Base-by-base conservation (phyloP, 2,113 vertebrate genomes). In the Anoplopoma fimbria region DNA sequence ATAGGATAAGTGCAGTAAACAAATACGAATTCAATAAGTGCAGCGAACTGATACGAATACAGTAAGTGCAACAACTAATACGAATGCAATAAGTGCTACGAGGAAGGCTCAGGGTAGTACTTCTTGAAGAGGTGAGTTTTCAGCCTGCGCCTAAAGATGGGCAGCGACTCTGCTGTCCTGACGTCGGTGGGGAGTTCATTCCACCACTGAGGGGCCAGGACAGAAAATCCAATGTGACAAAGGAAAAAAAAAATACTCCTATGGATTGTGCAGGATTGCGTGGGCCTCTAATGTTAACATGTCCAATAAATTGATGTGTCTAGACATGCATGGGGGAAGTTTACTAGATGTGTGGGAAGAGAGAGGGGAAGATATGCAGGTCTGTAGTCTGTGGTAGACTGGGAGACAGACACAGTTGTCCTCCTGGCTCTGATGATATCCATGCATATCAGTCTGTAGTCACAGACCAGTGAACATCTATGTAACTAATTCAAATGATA, bases 321-420 rank as follows among this genome's bases (percentile, higher is more conserved):
- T 67, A 45, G 53, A 62, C 57, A 69, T 55, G 71, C 63, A 60
- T 36, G 33, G 38, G 38, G 25, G 55, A 67, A 0, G 42, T 68
- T 33, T 12, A 45, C 29, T 42, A 38, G 67, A 58, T 7, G 64
- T 82, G n/a, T 69, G 23, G 4, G 51, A 10, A 61, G 36, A 53
- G 40, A 53, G 38, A 3, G 7, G 19, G 49, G 4, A 19, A 64
- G 17, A 69, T 45, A 47, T 31, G 14, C 42, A 34, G 33, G 9
- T 72, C 34, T 62, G 36, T 64, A 21, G 40, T 42, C 40, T 4
- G 40, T 42, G 47, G 45, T 23, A 53, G 47, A 49, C 57, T 69
- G 53, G 42, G 10, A 34, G 42, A 0, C 47, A n/a, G n/a, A n/a
- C n/a, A n/a, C 64, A 77, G 61, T 72, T 79, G 57, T 71, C 42